These are phyloP conservation scores for Clepsis dumicolana DNA, from an alignment of 2,888 invertebrate genomes.

Conservation along the genomic window DNA sequence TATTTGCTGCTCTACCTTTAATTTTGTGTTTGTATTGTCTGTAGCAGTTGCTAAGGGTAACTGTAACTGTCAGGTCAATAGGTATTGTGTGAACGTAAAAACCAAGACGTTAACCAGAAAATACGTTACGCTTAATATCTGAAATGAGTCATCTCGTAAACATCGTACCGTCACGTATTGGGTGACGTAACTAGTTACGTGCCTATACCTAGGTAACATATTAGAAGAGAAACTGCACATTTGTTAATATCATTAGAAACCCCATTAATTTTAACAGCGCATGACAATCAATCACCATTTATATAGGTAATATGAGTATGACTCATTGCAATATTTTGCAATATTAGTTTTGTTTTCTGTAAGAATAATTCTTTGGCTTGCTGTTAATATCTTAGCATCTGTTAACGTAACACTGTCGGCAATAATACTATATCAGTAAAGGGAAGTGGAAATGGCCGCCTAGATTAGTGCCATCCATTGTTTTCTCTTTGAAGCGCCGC, in stretches of 20 bases:
- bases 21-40: too few relatives aligned
- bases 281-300: too few relatives aligned
- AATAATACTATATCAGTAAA: slow-evolving; percentile 6
- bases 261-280: too few relatives aligned
- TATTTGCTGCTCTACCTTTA: too few relatives aligned
- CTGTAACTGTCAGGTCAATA: too few relatives aligned
- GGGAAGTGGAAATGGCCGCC: slow-evolving; percentile 14
- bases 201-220: neutral
- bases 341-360: too few relatives aligned
- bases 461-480: slow-evolving; percentile 20
- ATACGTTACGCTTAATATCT: neutral
- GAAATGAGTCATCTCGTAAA: slow-evolving; percentile 4
- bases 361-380: neutral
- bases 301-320: too few relatives aligned
- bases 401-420: neutral
- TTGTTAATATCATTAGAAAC: neutral
- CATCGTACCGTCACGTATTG: neutral
- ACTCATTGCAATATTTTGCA: too few relatives aligned
- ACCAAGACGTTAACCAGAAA: neutral
- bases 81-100: too few relatives aligned
- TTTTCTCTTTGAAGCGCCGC: slow-evolving; percentile 26
- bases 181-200: neutral
- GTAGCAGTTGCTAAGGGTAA: too few relatives aligned
- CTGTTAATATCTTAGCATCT: neutral
- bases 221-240: neutral